These are phyloP conservation scores for Drosophila pallidifrons DNA, from an alignment of 1,140 invertebrate genomes.

Conservation along the genomic window DNA sequence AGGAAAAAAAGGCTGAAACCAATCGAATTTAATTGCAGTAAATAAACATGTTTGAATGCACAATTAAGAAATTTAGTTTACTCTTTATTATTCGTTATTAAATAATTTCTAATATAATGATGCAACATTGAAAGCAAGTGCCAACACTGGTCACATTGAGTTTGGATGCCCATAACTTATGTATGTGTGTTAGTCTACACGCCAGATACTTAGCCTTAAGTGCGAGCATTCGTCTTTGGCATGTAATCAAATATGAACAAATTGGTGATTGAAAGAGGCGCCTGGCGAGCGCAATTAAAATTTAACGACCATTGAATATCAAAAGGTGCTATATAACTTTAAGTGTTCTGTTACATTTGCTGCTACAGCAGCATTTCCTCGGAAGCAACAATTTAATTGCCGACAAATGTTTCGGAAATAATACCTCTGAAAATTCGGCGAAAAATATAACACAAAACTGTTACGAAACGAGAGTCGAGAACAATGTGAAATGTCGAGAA, in stretches of 20 bases:
- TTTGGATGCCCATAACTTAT: slow-evolving; percentile 4
- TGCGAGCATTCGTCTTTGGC: slow-evolving; percentile 25
- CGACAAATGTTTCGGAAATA: slow-evolving; percentile 41
- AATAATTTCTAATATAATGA: too few species aligned
- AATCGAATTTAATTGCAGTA: not conserved
- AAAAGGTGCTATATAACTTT: slow-evolving; percentile 48
- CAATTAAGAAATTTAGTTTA: too few species aligned
- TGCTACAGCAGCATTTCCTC: not conserved
- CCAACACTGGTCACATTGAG: not conserved
- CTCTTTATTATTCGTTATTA: too few species aligned
- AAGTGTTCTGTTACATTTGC: slow-evolving; percentile 10
- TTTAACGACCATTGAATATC: slow-evolving; percentile 43
- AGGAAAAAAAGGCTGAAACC: not conserved
- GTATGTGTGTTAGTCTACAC: not conserved
- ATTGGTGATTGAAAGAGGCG: slow-evolving; percentile 41
- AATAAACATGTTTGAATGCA: too few species aligned
- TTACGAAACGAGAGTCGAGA: not conserved
- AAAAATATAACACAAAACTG: slow-evolving; percentile 14
- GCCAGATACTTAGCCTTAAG: not conserved
- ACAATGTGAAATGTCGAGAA: slow-evolving; percentile 15
- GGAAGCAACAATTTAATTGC: slow-evolving; percentile 38
- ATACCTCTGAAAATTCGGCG: slow-evolving; percentile 9
- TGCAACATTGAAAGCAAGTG: not conserved
- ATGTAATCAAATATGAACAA: slow-evolving; percentile 48
- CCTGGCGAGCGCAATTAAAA: slow-evolving; percentile 43